These are phyloP conservation scores for Morone chrysops DNA, from an alignment of 2,113 vertebrate genomes.

Conservation along the genomic window DNA sequence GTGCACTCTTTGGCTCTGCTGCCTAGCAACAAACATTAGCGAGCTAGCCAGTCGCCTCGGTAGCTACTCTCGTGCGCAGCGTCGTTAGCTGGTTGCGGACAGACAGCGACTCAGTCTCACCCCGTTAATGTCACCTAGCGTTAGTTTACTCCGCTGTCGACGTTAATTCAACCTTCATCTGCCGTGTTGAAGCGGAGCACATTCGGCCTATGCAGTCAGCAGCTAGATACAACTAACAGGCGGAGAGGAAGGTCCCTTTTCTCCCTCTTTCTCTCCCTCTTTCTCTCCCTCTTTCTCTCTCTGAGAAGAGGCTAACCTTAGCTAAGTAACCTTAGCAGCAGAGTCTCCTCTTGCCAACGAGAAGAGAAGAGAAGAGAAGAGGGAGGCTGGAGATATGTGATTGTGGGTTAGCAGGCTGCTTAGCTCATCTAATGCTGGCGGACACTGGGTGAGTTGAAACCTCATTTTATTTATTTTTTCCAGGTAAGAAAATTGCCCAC, in stretches of 20 bases:
- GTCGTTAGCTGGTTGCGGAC: conserved; percentile 21
- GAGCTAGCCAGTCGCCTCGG: conserved; percentile 51
- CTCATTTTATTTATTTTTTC: neutral
- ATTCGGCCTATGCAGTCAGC: neutral
- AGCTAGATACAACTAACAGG: neutral
- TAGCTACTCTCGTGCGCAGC: conserved; percentile 52
- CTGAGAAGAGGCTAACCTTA: conserved; percentile 59
- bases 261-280: neutral
- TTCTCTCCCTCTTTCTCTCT: no score
- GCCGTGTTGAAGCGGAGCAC: neutral
- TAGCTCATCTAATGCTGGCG: conserved; percentile 49
- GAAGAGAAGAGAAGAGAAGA: conserved; percentile 39
- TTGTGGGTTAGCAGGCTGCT: conserved; percentile 20
- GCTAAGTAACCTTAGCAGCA: conserved; percentile 61
- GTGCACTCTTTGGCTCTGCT: conserved; percentile 57
- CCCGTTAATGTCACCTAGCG: neutral
- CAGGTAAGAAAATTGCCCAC: conserved; percentile 54
- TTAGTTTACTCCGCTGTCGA: neutral
- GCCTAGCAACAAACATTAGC: conserved; percentile 76
- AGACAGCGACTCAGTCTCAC: neutral
- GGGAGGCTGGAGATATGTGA: conserved; percentile 54
- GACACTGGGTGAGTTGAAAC: conserved; percentile 35
- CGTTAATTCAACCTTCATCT: neutral
- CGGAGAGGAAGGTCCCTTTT: conserved; percentile 15
- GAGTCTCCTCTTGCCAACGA: conserved; percentile 39